Evolutionary conservation across 2,797 vertebrate species (phyloP).

Genomic region (Myripristis murdjan): DNA sequence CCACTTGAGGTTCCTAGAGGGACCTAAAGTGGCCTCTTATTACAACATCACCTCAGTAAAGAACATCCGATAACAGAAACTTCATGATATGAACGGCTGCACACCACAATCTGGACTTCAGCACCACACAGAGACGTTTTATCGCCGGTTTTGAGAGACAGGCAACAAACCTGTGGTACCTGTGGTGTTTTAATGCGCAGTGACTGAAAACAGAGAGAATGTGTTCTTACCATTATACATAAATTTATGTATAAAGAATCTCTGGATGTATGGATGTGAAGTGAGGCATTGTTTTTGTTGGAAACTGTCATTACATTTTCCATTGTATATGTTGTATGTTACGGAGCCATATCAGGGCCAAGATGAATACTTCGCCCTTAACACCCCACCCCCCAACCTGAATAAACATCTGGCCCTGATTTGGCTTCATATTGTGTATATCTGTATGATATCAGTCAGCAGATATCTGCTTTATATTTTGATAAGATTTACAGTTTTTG

Average conservation of each 20-base stretch:
- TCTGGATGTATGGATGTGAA: conserved; percentile 40
- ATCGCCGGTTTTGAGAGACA: conserved; percentile 50
- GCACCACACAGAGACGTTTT: conserved; percentile 40
- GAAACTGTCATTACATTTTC: conserved; percentile 44
- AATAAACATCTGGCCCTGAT: no score
- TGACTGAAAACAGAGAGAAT: conserved; percentile 23
- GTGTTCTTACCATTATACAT: conserved; percentile 29
- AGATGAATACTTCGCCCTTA: no score
- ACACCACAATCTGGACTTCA: conserved; percentile 18
- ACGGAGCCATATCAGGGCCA: no score
- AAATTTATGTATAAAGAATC: conserved; percentile 34
- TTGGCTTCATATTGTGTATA: not conserved
- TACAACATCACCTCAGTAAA: conserved; percentile 24
- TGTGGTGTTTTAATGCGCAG: conserved; percentile 32
- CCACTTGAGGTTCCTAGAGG: conserved; percentile 58
- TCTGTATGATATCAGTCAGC: not conserved
- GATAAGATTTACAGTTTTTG: conserved; percentile 42
- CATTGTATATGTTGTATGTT: conserved; percentile 36
- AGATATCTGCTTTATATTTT: conserved; percentile 59
- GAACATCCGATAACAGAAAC: not conserved
- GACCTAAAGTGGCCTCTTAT: conserved; percentile 21
- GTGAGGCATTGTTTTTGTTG: conserved; percentile 36
- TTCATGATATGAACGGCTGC: not conserved
- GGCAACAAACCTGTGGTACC: conserved; percentile 3
- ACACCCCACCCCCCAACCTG: no score